These are phyloP conservation scores for Austrolebias charrua DNA, from an alignment of 2,797 vertebrate species.

Conservation along the genomic window DNA sequence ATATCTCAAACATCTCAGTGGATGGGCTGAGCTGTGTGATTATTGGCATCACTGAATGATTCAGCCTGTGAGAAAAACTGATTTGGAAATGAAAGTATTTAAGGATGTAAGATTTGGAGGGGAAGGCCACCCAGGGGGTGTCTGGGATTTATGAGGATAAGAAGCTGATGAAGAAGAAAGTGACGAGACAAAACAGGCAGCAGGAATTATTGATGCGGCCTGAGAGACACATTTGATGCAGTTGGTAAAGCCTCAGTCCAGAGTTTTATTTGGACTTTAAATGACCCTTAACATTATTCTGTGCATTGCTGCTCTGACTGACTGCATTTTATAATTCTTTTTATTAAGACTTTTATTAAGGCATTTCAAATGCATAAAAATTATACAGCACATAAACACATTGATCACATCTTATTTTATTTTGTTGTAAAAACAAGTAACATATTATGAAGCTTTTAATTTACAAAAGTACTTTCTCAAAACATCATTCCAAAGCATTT, in stretches of 20 bases:
- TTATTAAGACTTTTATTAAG: no score
- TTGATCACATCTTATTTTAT: no score
- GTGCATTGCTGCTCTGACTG: not conserved
- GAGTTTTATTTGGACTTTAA: constrained; percentile 6
- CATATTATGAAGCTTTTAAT: no score
- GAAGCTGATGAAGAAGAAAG: not conserved
- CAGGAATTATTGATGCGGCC: not conserved
- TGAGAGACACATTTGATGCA: not conserved
- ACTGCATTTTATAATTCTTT: no score
- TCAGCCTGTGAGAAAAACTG: constrained; percentile 13
- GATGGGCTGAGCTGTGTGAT: not conserved
- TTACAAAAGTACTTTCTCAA: no score
- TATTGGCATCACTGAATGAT: not conserved
- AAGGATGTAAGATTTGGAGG: constrained; percentile 38
- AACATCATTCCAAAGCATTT: no score
- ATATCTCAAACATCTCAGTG: not conserved
- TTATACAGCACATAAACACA: no score
- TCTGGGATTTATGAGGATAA: constrained; percentile 51
- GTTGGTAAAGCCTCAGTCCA: not conserved
- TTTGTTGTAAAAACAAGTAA: no score
- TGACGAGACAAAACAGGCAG: constrained; percentile 5
- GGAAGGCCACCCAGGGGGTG: constrained; percentile 57
- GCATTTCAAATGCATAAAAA: no score
- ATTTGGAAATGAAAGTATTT: constrained; percentile 47
- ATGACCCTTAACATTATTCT: constrained; percentile 7